Base-by-base conservation (phyloP, 1,140 invertebrate species). In the Myzus persicae region DNA sequence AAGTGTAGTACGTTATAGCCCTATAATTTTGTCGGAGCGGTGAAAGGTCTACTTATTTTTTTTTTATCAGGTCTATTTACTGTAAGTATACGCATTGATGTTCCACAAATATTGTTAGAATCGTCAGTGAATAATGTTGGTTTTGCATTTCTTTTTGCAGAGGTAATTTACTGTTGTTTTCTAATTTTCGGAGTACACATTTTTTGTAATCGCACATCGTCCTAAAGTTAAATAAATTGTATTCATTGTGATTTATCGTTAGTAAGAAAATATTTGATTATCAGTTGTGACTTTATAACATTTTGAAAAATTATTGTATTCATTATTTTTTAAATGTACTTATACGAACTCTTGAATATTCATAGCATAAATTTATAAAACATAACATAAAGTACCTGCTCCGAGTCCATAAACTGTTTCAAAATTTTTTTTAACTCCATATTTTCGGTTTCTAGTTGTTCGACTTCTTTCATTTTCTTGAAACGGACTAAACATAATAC, bases 371-470 rank as follows among this genome's bases (percentile, higher is more conserved):
- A 24, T 36, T 88, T 88, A 48, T 36, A 44, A 87, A 87, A 87
- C 48, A n/a, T 46, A 87, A 87, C 6, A 11, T 42, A 59, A 59
- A 59, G 67, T 91, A 91, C 91, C 46, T 85, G 67, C 54, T 93
- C 91, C 2, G 81, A 1, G 36, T 93, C 91, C 81, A 93, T 85
- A 54, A 93, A 94, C 24, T 84, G 90, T 11, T 93, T 93, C 7
- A 96, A 94, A 38, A 96, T 94, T 94, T 95, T 95, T 89, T 95
- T 95, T 44, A 96, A 94, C 94, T 96, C 96, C 8, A 94, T 93
- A 94, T 96, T 96, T 94, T 96, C 96, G 93, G 94, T 95, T n/a
- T 95, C 95, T 36, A 96, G 93, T 59, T 94, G 95, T 82, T 96
- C 94, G 1, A 95, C 96, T 93, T 96, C 95, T 0, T 87, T 94